Base-by-base conservation (phyloP, 1,140 invertebrate species). In the Dendrolimus punctatus region DNA sequence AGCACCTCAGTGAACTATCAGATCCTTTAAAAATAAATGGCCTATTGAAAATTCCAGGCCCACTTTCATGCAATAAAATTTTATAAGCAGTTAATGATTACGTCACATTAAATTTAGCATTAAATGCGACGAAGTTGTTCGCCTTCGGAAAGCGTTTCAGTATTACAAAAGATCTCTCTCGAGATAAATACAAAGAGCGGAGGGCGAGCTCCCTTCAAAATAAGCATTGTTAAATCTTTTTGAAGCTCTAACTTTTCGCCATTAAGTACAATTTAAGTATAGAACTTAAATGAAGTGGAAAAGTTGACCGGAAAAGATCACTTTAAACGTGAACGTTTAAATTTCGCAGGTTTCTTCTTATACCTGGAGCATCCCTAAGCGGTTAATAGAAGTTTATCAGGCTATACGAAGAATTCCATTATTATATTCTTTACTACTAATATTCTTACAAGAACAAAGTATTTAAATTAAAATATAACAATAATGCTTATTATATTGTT, bases 171-270 rank as follows among this genome's bases (percentile, higher is more conserved):
- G 66, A 23, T 51, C 54, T 57, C 60, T 58, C 66, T 63, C 58
- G 51, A 68, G 65, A 74, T 66, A 69, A 73, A 70, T 62, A 64
- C 54, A 63, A 60, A 62, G 71, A 63, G 59, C 53, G 60, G 60
- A 68, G 63, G 64, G 64, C 64, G 68, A 66, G 62, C 69, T 71
- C 79, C 76, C 69, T 74, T 78, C 71, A 73, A 76, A 85, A 80
- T 78, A 80, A 76, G 76, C 77, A 80, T 82, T 82, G 79, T 85
- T 85, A 85, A 80, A 82, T 85, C 79, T 85, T 85, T 79, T 78
- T 78, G 71, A 79, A 82, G 70, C 74, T 65, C 50, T 62, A 80
- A 85, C 73, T 81, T 85, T 80, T 62, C 62, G 69, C 73, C 76
- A 77, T 85, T 82, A 76, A 69, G 77, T 76, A 78, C 74, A 72